phyloP scores from a whole-genome alignment of 2,888 invertebrate species.

The Nephrotoma flavescens region DNA sequence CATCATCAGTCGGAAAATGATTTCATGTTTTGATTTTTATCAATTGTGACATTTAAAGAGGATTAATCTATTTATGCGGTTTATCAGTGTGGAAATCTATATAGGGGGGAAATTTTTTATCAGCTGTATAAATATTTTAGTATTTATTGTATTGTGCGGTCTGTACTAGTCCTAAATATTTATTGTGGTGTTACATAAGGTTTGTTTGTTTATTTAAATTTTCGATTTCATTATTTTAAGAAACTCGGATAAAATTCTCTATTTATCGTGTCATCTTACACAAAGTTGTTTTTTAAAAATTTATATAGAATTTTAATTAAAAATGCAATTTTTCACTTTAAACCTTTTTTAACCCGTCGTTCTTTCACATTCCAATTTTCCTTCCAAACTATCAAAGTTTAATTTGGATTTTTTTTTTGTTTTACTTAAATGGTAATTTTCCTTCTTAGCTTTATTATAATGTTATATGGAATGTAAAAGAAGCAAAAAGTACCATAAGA shows the following conservation, averaged over 20 bases:
- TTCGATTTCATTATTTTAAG: not conserved
- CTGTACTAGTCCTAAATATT: not conserved
- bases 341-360: not conserved
- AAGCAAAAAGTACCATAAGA: not conserved
- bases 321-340: not conserved
- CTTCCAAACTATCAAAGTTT: not conserved
- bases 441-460: not conserved
- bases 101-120: not conserved
- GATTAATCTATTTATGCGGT: not conserved
- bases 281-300: not conserved
- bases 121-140: not conserved
- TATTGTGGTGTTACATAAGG: not conserved
- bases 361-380: not conserved
- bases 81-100: not conserved
- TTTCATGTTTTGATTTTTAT: not conserved
- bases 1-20: not conserved
- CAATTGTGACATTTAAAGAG: not conserved
- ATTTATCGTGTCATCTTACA: not conserved
- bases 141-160: not conserved
- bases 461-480: not conserved
- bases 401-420: not conserved
- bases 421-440: not conserved
- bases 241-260: not conserved
- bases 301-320: not conserved
- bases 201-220: not conserved